Evolutionary conservation across 2,888 invertebrate genomes (phyloP).

Genomic region (Drosophila nr. perissopoda): DNA sequence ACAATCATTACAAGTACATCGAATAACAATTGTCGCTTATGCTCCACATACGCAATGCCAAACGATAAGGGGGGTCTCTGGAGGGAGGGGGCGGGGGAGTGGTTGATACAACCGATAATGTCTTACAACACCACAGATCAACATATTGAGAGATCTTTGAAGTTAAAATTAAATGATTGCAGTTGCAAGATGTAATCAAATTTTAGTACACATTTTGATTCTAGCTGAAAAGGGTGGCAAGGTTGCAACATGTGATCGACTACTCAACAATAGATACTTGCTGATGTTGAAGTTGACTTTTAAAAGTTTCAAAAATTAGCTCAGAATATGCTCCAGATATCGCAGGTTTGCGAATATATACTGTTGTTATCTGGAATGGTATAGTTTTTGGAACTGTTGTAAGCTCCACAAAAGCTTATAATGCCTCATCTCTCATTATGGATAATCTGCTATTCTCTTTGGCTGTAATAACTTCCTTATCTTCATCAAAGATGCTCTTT

Average conservation of each 20-base stretch:
- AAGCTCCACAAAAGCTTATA: neutral
- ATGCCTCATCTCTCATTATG: neutral
- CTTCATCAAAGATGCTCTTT: neutral
- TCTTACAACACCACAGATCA: conserved; percentile 24
- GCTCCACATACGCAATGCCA: conserved; percentile 1
- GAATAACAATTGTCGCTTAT: neutral
- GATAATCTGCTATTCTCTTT: neutral
- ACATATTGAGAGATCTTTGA: neutral
- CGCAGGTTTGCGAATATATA: neutral
- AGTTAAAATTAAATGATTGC: neutral
- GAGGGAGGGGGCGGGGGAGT: neutral
- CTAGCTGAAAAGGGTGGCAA: neutral
- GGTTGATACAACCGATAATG: conserved; percentile 4
- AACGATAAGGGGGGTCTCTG: conserved; percentile 8
- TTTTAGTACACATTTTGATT: neutral
- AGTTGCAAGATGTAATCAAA: neutral
- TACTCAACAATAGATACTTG: neutral
- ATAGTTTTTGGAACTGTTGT: neutral
- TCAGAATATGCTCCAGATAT: neutral
- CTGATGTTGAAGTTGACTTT: neutral
- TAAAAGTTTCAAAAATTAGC: neutral
- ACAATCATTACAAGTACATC: conserved; percentile 54
- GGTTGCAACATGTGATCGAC: neutral
- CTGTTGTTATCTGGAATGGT: neutral
- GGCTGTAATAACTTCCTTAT: neutral